phyloP scores from a whole-genome alignment of 2,113 vertebrate genomes.

The Boleophthalmus pectinirostris region DNA sequence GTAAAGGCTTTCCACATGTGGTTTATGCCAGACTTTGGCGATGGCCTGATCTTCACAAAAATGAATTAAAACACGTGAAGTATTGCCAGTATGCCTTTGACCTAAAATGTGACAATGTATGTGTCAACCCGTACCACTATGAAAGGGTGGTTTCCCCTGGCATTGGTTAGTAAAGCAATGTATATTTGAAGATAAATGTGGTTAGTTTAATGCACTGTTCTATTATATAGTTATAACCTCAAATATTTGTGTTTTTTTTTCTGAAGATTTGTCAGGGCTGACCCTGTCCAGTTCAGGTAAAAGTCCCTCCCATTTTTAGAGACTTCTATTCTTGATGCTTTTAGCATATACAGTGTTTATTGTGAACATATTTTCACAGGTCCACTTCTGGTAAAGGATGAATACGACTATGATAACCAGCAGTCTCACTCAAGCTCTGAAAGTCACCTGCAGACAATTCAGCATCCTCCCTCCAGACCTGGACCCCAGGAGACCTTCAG shows the following conservation, averaged over 20 bases:
- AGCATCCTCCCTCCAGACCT: slow-evolving; percentile 88
- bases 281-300: slow-evolving; percentile 85
- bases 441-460: slow-evolving; percentile 92
- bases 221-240: neutral
- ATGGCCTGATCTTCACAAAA: slow-evolving; percentile 98
- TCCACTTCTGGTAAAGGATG: slow-evolving; percentile 93
- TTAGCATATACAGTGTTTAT: neutral
- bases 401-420: slow-evolving; percentile 91
- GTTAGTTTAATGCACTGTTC: neutral
- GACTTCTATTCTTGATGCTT: neutral
- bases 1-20: slow-evolving; percentile 97
- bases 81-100: slow-evolving; percentile 99
- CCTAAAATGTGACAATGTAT: slow-evolving; percentile 97
- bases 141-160: slow-evolving; percentile 97
- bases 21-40: slow-evolving; percentile 97
- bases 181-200: neutral
- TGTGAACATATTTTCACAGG: slow-evolving; percentile 66
- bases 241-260: slow-evolving; percentile 15
- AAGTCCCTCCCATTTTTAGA: neutral
- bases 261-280: slow-evolving; percentile 91
- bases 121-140: slow-evolving; percentile 98
- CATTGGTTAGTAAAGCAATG: slow-evolving; percentile 81
- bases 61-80: slow-evolving; percentile 98
- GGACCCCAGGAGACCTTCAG: slow-evolving; percentile 83
- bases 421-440: slow-evolving; percentile 86